Evolutionary conservation across 64 coral and sea anemone genomes (phyloP).

Genomic region (Acropora yongei): DNA sequence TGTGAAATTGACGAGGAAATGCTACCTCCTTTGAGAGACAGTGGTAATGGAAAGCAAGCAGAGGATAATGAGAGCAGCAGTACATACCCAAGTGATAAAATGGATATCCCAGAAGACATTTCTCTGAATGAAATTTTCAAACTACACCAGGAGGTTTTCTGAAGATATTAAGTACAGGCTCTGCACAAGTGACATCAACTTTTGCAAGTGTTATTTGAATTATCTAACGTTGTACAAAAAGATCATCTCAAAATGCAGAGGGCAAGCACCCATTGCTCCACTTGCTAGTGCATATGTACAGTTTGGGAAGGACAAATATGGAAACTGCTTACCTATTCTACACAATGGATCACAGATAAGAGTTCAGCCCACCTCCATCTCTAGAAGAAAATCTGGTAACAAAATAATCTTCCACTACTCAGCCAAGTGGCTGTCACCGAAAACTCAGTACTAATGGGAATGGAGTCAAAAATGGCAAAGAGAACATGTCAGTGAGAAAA

Average conservation of each 20-base stretch:
- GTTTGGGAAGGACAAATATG: conserved; percentile 47
- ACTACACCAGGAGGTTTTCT: conserved; percentile 36
- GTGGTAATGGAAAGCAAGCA: background rate
- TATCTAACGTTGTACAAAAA: conserved; percentile 41
- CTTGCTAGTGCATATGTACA: conserved; percentile 65
- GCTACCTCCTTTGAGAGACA: background rate
- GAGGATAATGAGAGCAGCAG: background rate
- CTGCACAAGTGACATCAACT: conserved; percentile 47
- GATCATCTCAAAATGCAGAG: conserved; percentile 63
- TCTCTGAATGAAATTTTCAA: conserved; percentile 25
- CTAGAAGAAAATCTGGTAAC: conserved; percentile 56
- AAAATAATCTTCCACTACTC: conserved; percentile 38
- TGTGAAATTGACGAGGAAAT: background rate
- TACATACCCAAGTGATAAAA: background rate
- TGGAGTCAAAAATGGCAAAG: background rate
- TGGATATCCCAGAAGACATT: background rate
- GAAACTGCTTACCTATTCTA: conserved; percentile 36
- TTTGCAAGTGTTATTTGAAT: conserved; percentile 34
- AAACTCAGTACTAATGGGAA: background rate
- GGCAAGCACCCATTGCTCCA: conserved; percentile 54
- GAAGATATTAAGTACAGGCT: conserved; percentile 52
- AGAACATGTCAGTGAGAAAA: conserved; percentile 27
- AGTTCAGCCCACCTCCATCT: conserved; percentile 59
- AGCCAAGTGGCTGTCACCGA: conserved; percentile 27
- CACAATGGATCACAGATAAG: conserved; percentile 60